Conservation (phyloP, 2,113 vertebrate species). For the Neodon shergylaensis region DNA sequence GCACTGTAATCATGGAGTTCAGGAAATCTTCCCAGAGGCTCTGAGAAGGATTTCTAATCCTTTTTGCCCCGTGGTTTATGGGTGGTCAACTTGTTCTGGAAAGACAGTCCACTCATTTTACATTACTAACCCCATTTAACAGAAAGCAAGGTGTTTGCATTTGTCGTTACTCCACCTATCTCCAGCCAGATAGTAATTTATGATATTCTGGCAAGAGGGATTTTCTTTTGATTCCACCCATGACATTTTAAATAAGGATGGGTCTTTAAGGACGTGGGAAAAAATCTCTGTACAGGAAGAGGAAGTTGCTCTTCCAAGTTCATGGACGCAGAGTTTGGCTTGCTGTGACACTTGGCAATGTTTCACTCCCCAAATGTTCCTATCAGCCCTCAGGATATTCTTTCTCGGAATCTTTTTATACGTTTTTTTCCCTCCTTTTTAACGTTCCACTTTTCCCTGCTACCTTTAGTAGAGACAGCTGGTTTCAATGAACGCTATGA, state of each 20-base stretch:
- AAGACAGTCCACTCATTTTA: neutral
- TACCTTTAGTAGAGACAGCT: conserved; percentile 42
- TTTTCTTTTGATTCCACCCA: neutral
- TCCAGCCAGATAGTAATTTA: neutral
- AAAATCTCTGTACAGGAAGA: neutral
- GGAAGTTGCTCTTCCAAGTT: conserved; percentile 12
- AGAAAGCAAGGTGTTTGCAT: neutral
- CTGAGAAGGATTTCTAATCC: conserved; percentile 6
- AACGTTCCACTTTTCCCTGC: neutral
- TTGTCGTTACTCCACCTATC: neutral
- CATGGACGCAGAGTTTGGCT: conserved; percentile 17
- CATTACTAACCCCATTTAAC: neutral
- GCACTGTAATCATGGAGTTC: neutral
- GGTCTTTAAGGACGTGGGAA: neutral
- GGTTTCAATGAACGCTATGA: conserved; percentile 62
- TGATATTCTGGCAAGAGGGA: neutral
- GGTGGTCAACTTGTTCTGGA: conserved; percentile 15
- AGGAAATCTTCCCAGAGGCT: conserved; percentile 23
- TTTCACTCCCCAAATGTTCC: conserved; percentile 42
- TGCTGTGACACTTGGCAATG: neutral
- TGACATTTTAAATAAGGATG: neutral
- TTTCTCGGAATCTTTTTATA: conserved; percentile 43
- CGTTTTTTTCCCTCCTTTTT: conserved; percentile 2
- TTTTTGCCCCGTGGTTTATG: neutral
- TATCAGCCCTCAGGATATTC: neutral